phyloP scores from a whole-genome alignment of 64 coral and sea anemone species.

The Stylophora pistillata region DNA sequence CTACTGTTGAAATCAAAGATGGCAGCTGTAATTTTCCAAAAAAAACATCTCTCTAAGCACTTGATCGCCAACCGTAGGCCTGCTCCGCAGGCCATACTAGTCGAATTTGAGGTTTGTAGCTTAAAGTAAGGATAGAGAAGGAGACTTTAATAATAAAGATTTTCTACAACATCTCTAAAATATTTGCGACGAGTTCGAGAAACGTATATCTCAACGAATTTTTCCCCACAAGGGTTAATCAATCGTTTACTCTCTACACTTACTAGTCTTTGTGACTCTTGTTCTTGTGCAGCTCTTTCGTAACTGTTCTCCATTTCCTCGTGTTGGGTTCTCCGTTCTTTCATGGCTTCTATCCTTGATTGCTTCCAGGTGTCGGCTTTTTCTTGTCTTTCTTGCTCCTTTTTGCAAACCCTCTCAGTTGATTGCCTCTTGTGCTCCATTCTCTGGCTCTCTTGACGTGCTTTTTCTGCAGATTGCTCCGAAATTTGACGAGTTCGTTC shows the following conservation, averaged over 20 bases:
- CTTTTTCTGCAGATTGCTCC: constrained; percentile 54
- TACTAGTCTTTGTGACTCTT: constrained; percentile 73
- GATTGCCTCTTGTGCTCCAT: constrained; percentile 66
- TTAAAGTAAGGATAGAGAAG: no score
- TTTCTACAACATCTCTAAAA: no score
- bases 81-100: no score
- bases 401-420: constrained; percentile 46
- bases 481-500: constrained; percentile 55
- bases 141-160: no score
- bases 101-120: no score
- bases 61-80: no score
- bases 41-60: no score
- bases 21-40: no score
- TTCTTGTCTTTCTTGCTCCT: constrained; percentile 61
- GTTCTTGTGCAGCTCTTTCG: constrained; percentile 67
- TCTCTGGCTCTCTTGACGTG: constrained; percentile 44
- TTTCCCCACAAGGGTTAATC: background rate
- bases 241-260: background rate
- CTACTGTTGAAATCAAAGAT: no score
- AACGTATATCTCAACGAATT: background rate
- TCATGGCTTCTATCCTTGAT: constrained; percentile 74
- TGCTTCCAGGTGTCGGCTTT: constrained; percentile 82
- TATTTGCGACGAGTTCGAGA: no score
- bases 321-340: constrained; percentile 56
- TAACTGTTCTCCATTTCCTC: constrained; percentile 85